Evolutionary conservation across 2,888 invertebrate genomes (phyloP).

Genomic region (Nineta flava): DNA sequence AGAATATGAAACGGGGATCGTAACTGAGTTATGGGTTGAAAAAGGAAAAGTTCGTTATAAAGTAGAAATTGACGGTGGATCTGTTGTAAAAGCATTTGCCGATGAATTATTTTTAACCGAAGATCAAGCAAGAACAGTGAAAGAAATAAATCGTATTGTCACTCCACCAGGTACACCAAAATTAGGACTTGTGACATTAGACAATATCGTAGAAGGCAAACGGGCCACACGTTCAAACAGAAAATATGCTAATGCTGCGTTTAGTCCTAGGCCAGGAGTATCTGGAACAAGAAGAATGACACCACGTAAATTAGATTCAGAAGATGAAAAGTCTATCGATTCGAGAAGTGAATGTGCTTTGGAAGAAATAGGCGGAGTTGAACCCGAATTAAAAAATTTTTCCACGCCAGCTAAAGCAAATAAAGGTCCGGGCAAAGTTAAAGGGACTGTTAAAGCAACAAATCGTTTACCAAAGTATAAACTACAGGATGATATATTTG

Average conservation of each 20-base stretch:
- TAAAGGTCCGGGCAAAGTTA: constrained; percentile 9
- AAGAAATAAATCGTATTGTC: constrained; percentile 20
- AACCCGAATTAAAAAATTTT: constrained; percentile 32
- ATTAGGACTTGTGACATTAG: constrained; percentile 21
- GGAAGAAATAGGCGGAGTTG: constrained; percentile 32
- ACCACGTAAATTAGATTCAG: constrained; percentile 6
- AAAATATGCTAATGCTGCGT: constrained; percentile 28
- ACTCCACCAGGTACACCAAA: constrained; percentile 6
- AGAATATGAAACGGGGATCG: constrained; percentile 34
- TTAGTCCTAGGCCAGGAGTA: constrained; percentile 35
- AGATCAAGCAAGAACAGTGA: constrained; percentile 34
- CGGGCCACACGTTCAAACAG: constrained; percentile 22
- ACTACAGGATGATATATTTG: constrained; percentile 33
- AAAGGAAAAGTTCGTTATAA: constrained; percentile 29
- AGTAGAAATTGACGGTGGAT: constrained; percentile 20
- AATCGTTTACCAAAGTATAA: constrained; percentile 33
- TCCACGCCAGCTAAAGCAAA: constrained; percentile 16
- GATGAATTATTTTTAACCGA: constrained; percentile 38
- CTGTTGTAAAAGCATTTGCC: constrained; percentile 33
- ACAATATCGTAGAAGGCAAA: constrained; percentile 34
- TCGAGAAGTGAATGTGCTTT: constrained; percentile 21
- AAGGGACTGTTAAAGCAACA: constrained; percentile 30
- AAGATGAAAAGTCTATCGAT: constrained; percentile 9
- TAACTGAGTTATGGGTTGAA: constrained; percentile 31
- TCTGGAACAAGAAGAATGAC: constrained; percentile 23